Base-by-base conservation (phyloP, 2,797 vertebrate genomes). In the Labroides dimidiatus region DNA sequence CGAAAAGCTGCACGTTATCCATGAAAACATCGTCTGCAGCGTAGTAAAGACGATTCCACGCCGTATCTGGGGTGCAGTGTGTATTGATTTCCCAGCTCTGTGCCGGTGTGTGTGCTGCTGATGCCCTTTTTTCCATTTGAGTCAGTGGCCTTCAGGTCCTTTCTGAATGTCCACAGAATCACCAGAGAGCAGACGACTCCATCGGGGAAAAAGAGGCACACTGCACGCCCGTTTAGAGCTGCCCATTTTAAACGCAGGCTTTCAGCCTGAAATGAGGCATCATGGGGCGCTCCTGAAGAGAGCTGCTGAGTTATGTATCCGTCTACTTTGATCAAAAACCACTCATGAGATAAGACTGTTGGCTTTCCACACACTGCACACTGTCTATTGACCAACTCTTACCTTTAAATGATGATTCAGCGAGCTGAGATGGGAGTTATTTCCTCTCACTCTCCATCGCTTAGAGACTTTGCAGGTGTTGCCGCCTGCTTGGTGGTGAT, bases 81-180 rank as follows among this genome's bases (percentile, higher is more conserved):
- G 56, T 72, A 85, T 86, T 53, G 84, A 87, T 85, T 84, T 88
- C 78, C 57, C 77, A 84, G 51, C 75, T 81, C 64, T 61, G 51
- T 23, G 78, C 63, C 17, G 43, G 52, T 45, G 49, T 64, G 75
- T 57, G 13, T 10, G 33, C 56, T 53, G 70, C 71, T 57, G 68
- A 75, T 80, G 64, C 71, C 62, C 58, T 57, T 72, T 72, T 69
- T 39, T 42, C 44, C 47, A 61, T 81, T 67, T 10, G 21, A 80
- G 54, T 64, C 71, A 53, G 42, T 67, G 75, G 58, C 54, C 74
- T 77, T 79, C 37, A 73, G 77, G 64, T 89, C 39, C 49, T 77
- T 59, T 64, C 67, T 64, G 44, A 71, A 55, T 30, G 69, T 78
- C 75, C 58, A 59, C 45, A n/a, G 50, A 65, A 56, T 75, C 27